Percentiles rank a stretch among this genome's conserved stretches.
phyloP scores from a whole-genome alignment of 2,888 invertebrate genomes.

The Myathropa florea region DNA sequence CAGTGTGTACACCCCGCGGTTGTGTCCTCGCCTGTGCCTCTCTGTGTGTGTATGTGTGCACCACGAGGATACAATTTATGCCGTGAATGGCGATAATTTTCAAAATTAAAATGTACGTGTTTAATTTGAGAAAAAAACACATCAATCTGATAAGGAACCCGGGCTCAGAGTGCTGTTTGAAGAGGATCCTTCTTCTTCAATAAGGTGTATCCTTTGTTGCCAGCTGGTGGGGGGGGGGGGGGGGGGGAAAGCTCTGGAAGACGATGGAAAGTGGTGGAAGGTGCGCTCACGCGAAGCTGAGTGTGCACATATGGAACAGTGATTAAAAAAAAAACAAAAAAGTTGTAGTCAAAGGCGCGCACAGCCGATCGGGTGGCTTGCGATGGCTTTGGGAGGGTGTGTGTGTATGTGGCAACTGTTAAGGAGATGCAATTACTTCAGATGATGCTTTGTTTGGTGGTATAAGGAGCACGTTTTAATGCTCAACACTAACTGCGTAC shows the following conservation, averaged over 20 bases:
- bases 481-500: not conserved
- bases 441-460: not conserved
- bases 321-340: constrained; percentile 52
- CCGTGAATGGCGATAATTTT: constrained; percentile 70
- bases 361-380: constrained; percentile 1
- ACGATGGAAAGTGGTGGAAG: not conserved
- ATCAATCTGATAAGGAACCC: constrained; percentile 68
- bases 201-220: constrained; percentile 52
- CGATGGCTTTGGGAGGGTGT: not conserved
- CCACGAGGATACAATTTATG: constrained; percentile 60
- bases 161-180: constrained; percentile 53
- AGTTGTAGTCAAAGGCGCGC: constrained; percentile 35
- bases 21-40: constrained; percentile 5
- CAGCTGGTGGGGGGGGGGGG: not conserved
- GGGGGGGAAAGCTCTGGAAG: not conserved
- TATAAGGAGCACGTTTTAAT: not conserved
- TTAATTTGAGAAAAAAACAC: constrained; percentile 71
- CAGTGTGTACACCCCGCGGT: not conserved
- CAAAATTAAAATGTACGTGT: constrained; percentile 71
- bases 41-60: constrained; percentile 44
- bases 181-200: constrained; percentile 56
- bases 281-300: constrained; percentile 4
- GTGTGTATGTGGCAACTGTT: not conserved
- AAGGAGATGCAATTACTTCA: constrained; percentile 4
- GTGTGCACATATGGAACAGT: constrained; percentile 47